Evolutionary conservation across 2,113 vertebrate genomes (phyloP), one percentile per base, ranked within the genome.

Genomic region (Zosterops borbonicus): DNA sequence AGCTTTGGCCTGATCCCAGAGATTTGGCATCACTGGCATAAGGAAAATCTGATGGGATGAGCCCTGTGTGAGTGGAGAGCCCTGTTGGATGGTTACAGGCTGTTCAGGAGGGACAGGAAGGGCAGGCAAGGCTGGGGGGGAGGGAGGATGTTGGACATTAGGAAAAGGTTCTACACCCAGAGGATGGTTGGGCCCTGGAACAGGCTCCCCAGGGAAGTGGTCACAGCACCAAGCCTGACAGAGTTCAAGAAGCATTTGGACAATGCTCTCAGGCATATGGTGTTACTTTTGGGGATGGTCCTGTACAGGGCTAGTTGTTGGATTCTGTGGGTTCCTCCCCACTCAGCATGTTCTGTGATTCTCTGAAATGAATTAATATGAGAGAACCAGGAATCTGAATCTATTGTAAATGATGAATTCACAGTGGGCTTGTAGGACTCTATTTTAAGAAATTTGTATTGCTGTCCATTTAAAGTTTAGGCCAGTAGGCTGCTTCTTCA

Each of bases 191-290:
- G 35, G 21, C 14, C 2, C 17, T 55, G 29, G 21, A 62, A 19
- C 6, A 41, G 46, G 23, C 5, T 83, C 9, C 28, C 47, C 5
- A 13, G 55, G 18, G 21, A 35, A 49, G 17, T 49, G n/a, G 12
- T 22, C 29, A 35, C 39, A 55, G 25, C 55, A 53, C 9, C 29
- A 47, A 47, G 9, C 17, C 55, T 55, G 5, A 13, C 29, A 41
- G n/a, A 76, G 20, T 1, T 69, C n/a, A 19, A 19, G 29, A 68
- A 41, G 4, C 1, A 12, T 41, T 83, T 47, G 53, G 5, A 49
- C 1, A 1, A 25, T 15, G 21, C 25, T 37, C 21, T 49, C 47
- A 56, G 63, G 12, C 17, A 33, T 5, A 0, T 13, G 35, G 1
- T 37, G 18, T 55, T 41, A 35, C 5, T 42, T 35, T 12, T 47